Percentiles rank a stretch among this genome's conserved stretches.
Conservation (phyloP, 2,888 invertebrate species). For the Acanthopleura granulata region DNA sequence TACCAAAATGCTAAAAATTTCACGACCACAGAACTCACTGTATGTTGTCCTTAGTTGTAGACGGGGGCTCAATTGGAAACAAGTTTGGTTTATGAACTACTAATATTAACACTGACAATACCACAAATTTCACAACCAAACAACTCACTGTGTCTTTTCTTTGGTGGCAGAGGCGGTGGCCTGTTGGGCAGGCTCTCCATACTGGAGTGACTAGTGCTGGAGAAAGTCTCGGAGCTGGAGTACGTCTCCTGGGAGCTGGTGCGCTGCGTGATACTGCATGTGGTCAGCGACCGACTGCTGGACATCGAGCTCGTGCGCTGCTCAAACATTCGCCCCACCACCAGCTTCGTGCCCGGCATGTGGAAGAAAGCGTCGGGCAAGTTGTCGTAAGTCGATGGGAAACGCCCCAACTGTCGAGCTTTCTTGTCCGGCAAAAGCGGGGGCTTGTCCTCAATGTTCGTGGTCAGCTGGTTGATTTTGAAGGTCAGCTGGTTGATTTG, state of each 20-base stretch:
- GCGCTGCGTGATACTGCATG: slow-evolving; percentile 41
- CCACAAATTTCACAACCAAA: too few relatives aligned
- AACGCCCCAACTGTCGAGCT: slow-evolving; percentile 73
- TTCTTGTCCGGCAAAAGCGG: slow-evolving; percentile 77
- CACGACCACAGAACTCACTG: too few relatives aligned
- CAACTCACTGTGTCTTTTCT: slow-evolving; percentile 93
- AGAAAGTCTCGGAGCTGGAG: slow-evolving; percentile 60
- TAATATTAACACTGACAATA: too few relatives aligned
- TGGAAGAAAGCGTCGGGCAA: slow-evolving; percentile 65
- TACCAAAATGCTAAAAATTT: too few relatives aligned
- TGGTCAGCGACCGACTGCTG: slow-evolving; percentile 11
- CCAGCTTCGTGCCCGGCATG: background rate
- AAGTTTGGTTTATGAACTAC: too few relatives aligned
- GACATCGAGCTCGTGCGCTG: background rate
- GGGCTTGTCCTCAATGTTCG: slow-evolving; percentile 68
- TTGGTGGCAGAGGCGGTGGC: slow-evolving; percentile 88
- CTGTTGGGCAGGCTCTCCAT: slow-evolving; percentile 55
- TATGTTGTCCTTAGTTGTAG: too few relatives aligned
- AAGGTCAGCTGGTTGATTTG: slow-evolving; percentile 58
- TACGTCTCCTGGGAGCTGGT: slow-evolving; percentile 59
- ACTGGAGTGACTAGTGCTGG: slow-evolving; percentile 58
- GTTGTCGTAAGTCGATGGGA: slow-evolving; percentile 81
- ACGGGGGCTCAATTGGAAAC: too few relatives aligned
- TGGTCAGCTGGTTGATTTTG: slow-evolving; percentile 55
- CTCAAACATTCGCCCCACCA: background rate